Conservation (phyloP, 2,888 invertebrate genomes). For the Amphipoea oculea region DNA sequence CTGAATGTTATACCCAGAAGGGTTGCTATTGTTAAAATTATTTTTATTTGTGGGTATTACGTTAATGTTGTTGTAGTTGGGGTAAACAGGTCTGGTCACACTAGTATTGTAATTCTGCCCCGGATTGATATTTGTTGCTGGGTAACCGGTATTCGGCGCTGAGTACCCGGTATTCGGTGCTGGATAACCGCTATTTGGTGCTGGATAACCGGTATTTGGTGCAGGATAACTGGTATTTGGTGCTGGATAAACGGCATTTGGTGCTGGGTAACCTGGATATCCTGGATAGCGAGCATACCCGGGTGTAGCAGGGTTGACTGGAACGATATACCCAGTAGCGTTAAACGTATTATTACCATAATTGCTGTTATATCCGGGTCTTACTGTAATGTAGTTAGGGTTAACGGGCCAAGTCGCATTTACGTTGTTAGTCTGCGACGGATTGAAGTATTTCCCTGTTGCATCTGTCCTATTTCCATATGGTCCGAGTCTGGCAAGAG, state of each 20-base stretch:
- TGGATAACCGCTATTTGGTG: not conserved
- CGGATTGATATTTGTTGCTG: not conserved
- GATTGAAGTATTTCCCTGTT: not conserved
- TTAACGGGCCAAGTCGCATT: not conserved
- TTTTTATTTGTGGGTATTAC: not conserved
- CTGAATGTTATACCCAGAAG: not conserved
- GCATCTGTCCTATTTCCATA: not conserved
- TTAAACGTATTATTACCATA: constrained; percentile 8
- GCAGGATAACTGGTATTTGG: not conserved
- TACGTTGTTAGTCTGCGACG: not conserved
- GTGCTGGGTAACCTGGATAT: constrained; percentile 25
- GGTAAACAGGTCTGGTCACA: not conserved
- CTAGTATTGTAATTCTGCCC: not conserved
- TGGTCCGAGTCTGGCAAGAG: fast-evolving
- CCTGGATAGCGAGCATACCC: constrained; percentile 3
- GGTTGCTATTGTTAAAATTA: not conserved
- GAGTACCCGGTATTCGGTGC: not conserved
- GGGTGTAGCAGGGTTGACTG: constrained; percentile 4
- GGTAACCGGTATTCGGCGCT: not conserved
- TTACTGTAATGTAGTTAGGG: not conserved
- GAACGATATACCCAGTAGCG: not conserved
- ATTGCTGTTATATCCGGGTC: not conserved
- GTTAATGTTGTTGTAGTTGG: not conserved
- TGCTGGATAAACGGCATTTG: not conserved
- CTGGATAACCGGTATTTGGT: not conserved